A percentile compares a stretch with the other conserved stretches of the same genome.
Evolutionary conservation across 2,888 invertebrate genomes (phyloP).

Genomic region (Paralinhomoeus sp.): DNA sequence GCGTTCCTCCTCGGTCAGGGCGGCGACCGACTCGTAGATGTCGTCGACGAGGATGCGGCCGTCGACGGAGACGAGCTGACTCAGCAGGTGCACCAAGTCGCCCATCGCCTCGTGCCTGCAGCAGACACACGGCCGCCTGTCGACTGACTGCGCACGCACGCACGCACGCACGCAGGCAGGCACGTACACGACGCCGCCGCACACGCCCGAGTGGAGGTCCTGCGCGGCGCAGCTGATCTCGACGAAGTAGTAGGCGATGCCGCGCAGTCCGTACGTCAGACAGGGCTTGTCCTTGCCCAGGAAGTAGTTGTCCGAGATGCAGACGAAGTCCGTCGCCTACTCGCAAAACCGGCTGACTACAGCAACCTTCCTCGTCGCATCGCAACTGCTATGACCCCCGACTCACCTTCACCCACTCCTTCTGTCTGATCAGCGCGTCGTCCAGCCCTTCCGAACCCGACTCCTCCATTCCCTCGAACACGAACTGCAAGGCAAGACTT

Average conservation of each 20-base stretch:
- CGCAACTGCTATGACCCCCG: background rate
- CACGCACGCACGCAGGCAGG: background rate
- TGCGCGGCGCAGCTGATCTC: conserved; percentile 51
- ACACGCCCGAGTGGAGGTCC: conserved; percentile 86
- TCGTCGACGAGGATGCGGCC: conserved; percentile 63
- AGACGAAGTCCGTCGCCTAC: conserved; percentile 63
- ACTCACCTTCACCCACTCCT: conserved; percentile 47
- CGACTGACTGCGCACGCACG: too few relatives aligned
- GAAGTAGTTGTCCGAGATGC: conserved; percentile 98
- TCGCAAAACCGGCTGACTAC: conserved; percentile 6
- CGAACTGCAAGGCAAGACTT: conserved; percentile 40
- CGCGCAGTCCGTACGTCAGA: conserved; percentile 75
- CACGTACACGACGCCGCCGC: conserved; percentile 68
- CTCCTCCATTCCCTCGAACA: conserved; percentile 96
- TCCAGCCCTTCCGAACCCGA: conserved; percentile 87
- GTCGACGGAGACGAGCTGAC: conserved; percentile 55
- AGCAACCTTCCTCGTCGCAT: background rate
- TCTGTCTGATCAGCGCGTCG: conserved; percentile 45
- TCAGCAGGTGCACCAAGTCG: conserved; percentile 64
- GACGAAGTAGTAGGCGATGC: conserved; percentile 54
- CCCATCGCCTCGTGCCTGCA: conserved; percentile 54
- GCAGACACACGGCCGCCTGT: background rate
- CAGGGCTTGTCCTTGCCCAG: conserved; percentile 86
- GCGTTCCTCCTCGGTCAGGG: conserved; percentile 28
- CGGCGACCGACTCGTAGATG: conserved; percentile 56